phyloP scores from a whole-genome alignment of 2,888 invertebrate genomes.

The Pammene fasciana region DNA sequence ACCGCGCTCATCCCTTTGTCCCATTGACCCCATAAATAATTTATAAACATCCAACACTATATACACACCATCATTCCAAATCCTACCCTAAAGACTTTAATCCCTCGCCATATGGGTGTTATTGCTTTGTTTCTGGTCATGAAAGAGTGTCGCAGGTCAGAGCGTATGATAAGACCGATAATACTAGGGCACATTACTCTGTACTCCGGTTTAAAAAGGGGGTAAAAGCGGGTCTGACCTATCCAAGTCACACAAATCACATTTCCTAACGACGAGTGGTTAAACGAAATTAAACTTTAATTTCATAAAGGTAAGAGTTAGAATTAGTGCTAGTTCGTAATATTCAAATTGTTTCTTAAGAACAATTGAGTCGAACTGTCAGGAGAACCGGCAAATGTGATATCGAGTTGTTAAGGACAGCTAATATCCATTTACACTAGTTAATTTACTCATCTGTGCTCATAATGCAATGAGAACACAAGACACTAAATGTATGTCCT shows the following conservation, averaged over 20 bases:
- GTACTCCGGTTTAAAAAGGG: slow-evolving; percentile 3
- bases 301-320: neutral
- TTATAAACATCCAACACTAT: slow-evolving; percentile 41
- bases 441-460: neutral
- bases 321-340: neutral
- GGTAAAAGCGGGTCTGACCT: neutral
- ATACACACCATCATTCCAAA: slow-evolving; percentile 2
- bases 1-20: slow-evolving; percentile 41
- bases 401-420: neutral
- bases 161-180: slow-evolving; percentile 37
- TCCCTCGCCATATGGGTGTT: neutral
- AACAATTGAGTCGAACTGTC: neutral
- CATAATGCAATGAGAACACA: neutral
- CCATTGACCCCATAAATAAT: slow-evolving; percentile 43
- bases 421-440: neutral
- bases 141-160: slow-evolving; percentile 21
- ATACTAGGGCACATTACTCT: slow-evolving; percentile 34
- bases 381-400: neutral
- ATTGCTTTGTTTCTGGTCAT: slow-evolving; percentile 3
- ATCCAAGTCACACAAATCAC: neutral
- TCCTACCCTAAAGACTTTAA: neutral
- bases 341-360: neutral
- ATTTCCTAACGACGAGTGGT: neutral
- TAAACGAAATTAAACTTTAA: slow-evolving; percentile 11
- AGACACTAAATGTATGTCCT: neutral